Evolutionary conservation across 2,888 invertebrate genomes (phyloP).

Genomic region (Nowickia ferox): DNA sequence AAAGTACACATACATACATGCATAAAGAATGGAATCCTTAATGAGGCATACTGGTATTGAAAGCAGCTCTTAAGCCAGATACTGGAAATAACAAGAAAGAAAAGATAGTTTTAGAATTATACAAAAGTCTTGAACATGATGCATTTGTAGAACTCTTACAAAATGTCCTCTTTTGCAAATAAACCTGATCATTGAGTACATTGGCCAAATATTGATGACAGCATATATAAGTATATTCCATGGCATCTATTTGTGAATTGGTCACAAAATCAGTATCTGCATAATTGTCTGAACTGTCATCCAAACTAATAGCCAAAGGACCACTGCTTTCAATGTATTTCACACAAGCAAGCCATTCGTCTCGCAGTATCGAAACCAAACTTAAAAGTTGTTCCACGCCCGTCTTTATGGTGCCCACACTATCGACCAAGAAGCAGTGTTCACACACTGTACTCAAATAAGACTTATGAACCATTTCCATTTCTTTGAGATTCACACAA

Average conservation of each 20-base stretch:
- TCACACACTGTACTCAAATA: slow-evolving; percentile 79
- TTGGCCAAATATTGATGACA: slow-evolving; percentile 81
- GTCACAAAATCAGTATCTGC: slow-evolving; percentile 74
- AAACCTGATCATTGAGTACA: slow-evolving; percentile 79
- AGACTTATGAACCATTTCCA: slow-evolving; percentile 80
- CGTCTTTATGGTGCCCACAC: slow-evolving; percentile 74
- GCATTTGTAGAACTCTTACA: slow-evolving; percentile 74
- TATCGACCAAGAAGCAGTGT: slow-evolving; percentile 79
- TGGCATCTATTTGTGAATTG: slow-evolving; percentile 79
- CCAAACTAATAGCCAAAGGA: slow-evolving; percentile 66
- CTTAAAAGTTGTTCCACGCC: slow-evolving; percentile 81
- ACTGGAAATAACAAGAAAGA: slow-evolving; percentile 75
- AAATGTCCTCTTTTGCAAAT: slow-evolving; percentile 76
- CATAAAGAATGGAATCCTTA: slow-evolving; percentile 59
- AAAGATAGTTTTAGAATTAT: background rate
- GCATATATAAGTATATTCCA: slow-evolving; percentile 81
- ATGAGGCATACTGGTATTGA: slow-evolving; percentile 80
- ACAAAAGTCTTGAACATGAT: background rate
- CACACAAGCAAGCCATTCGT: slow-evolving; percentile 80
- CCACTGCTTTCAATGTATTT: slow-evolving; percentile 75
- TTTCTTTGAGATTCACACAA: slow-evolving; percentile 78
- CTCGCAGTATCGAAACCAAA: slow-evolving; percentile 79
- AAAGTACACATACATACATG: background rate
- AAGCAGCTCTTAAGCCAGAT: slow-evolving; percentile 78
- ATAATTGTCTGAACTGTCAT: slow-evolving; percentile 70